Evolutionary conservation across 1,140 invertebrate species (phyloP).

Genomic region (Sycophaga agraensis): DNA sequence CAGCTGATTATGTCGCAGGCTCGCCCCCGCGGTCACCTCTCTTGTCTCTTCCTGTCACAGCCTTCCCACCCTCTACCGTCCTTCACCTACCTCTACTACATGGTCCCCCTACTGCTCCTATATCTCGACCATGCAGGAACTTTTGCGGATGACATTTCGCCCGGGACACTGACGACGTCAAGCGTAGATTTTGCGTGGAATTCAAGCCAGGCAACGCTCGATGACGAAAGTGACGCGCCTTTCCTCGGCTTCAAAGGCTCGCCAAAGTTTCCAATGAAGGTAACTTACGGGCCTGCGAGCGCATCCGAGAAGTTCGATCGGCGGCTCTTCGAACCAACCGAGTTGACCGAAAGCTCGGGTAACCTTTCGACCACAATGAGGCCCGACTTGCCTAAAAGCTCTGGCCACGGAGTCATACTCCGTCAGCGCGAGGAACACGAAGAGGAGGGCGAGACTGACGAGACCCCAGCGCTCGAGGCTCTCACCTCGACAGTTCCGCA

Average conservation of each 20-base stretch:
- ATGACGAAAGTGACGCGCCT: no score
- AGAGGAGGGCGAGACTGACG: slow-evolving; percentile 12
- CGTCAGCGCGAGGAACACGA: slow-evolving; percentile 37
- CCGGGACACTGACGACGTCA: no score
- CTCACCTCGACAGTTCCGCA: no score
- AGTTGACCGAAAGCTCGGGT: slow-evolving; percentile 16
- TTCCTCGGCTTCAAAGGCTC: slow-evolving; percentile 46
- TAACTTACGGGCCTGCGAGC: slow-evolving; percentile 36
- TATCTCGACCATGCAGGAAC: no score
- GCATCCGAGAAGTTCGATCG: slow-evolving; percentile 48
- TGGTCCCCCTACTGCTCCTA: no score
- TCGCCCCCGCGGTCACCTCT: slow-evolving; percentile 40
- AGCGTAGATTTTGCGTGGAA: no score
- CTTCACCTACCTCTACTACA: background rate
- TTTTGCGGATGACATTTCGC: no score
- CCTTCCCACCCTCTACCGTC: slow-evolving; percentile 26
- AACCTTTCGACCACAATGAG: slow-evolving; percentile 12
- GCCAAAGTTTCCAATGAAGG: slow-evolving; percentile 45
- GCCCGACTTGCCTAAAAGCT: slow-evolving; percentile 42
- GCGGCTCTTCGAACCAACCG: slow-evolving; percentile 45
- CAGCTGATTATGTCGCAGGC: slow-evolving; percentile 54
- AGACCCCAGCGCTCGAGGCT: background rate
- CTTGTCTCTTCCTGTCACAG: slow-evolving; percentile 47
- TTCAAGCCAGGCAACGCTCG: no score
- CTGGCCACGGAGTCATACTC: slow-evolving; percentile 37